These are phyloP conservation scores for Danio jaintianensis DNA, from an alignment of 2,797 vertebrate species.

Conservation along the genomic window DNA sequence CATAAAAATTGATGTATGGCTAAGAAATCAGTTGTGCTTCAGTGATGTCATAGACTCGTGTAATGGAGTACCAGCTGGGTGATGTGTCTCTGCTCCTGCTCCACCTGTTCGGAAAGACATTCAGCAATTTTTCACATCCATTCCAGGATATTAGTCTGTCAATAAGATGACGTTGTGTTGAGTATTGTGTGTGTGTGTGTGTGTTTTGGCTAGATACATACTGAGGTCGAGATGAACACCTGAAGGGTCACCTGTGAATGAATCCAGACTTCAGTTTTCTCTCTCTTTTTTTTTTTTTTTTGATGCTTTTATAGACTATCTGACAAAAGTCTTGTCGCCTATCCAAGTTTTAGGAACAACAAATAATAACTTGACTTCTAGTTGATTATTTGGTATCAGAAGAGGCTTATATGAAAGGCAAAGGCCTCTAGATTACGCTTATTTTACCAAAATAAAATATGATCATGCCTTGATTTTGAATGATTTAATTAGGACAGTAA, in stretches of 20 bases:
- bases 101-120: conserved; percentile 38
- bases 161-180: conserved; percentile 13
- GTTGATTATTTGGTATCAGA: too few species aligned
- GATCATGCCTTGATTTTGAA: too few species aligned
- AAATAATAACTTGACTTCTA: too few species aligned
- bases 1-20: conserved; percentile 45
- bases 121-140: not conserved
- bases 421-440: too few species aligned
- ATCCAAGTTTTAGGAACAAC: too few species aligned
- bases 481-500: too few species aligned
- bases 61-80: conserved; percentile 49
- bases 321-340: too few species aligned
- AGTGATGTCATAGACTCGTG: conserved; percentile 13
- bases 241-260: conserved; percentile 54
- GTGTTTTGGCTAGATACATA: conserved; percentile 35
- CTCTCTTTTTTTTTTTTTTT: not conserved
- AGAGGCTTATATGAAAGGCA: too few species aligned
- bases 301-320: not conserved
- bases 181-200: not conserved
- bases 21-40: conserved; percentile 47
- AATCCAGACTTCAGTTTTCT: conserved; percentile 18
- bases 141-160: conserved; percentile 4
- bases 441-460: too few species aligned
- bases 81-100: conserved; percentile 46
- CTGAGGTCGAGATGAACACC: conserved; percentile 47